Evolutionary conservation across 2,797 vertebrate species (phyloP), one percentile per base, ranked within the genome.

Genomic region (Cichlasoma orientale): DNA sequence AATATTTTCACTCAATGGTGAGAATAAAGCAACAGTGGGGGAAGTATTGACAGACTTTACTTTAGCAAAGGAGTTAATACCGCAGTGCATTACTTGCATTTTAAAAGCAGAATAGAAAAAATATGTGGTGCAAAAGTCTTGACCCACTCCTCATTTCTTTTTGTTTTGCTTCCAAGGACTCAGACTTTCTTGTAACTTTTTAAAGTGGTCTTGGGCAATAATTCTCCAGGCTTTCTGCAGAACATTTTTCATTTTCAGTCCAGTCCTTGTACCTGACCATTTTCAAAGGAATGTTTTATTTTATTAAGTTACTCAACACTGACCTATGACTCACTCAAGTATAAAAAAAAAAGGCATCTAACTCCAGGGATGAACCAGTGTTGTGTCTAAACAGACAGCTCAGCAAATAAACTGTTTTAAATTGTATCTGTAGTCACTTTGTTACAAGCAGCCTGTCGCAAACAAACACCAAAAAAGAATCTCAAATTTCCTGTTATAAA

Each of bases 1-100:
- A 96, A 92, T 98, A 97, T 88, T 97, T 98, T 77, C 95, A 98
- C 92, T 94, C 95, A 72, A 96, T 97, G 96, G 97, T 98, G 86
- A 97, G 96, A 58, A 36, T 47, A 29, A n/a, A 31, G n/a, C 18
- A n/a, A 23, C 23, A 25, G 2, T 44, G 59, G 38, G 25, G 38
- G 59, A 44, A 44, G 44, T 27, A 63, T 16, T 63, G 21, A 63
- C 11, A 44, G 18, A 11, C 5, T 66, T 9, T 63, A 25, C 16
- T 41, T 19, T 69, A 31, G 66, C 27, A 16, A 52, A 53, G 11
- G 59, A 25, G 3, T 25, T 41, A 25, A 16, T 25, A 25, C 4
- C 23, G 41, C 36, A 66, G 21, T 47, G 38, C 11, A 47, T 14
- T 5, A 47, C 14, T 12, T 47, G 13, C 5, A 14, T 12, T 47